Evolutionary conservation across 2,888 invertebrate species (phyloP).

Genomic region (Coecobrya sp.): DNA sequence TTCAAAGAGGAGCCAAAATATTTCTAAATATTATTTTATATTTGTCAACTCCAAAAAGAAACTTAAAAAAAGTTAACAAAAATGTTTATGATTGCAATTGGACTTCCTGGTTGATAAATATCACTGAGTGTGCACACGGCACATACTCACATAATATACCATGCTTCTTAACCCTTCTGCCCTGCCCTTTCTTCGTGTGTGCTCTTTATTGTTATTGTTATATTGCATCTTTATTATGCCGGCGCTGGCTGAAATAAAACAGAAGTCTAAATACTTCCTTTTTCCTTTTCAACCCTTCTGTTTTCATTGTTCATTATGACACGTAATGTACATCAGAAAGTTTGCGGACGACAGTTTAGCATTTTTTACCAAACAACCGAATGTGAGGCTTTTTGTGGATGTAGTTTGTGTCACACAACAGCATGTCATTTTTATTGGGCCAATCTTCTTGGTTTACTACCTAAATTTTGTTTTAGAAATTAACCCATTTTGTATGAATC

Average conservation of each 20-base stretch:
- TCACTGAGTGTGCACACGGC: neutral
- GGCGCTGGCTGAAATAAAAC: slow-evolving; percentile 1
- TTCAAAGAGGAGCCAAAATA: slow-evolving; percentile 22
- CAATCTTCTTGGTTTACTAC: slow-evolving; percentile 60
- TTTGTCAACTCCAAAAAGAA: slow-evolving; percentile 30
- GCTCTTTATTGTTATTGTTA: slow-evolving; percentile 72
- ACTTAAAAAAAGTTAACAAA: slow-evolving; percentile 2
- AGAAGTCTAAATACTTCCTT: slow-evolving; percentile 40
- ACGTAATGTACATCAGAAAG: neutral
- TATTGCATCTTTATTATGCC: slow-evolving; percentile 49
- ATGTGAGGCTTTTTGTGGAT: neutral
- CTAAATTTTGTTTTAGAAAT: slow-evolving; percentile 19
- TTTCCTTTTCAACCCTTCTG: slow-evolving; percentile 52
- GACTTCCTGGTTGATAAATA: slow-evolving; percentile 62
- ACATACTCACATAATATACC: neutral
- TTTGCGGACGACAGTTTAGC: too few species aligned
- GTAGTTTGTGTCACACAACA: neutral
- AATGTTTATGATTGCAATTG: slow-evolving; percentile 24
- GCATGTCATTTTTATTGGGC: slow-evolving; percentile 57
- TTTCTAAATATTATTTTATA: slow-evolving; percentile 44
- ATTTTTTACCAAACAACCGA: neutral
- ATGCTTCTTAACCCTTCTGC: slow-evolving; percentile 48
- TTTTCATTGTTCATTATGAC: neutral
- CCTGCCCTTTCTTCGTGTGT: slow-evolving; percentile 48
- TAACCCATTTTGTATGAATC: neutral